Evolutionary conservation across 2,113 vertebrate genomes (phyloP), one percentile per base, ranked within the genome.

Genomic region (Protobothrops flavoviridis): DNA sequence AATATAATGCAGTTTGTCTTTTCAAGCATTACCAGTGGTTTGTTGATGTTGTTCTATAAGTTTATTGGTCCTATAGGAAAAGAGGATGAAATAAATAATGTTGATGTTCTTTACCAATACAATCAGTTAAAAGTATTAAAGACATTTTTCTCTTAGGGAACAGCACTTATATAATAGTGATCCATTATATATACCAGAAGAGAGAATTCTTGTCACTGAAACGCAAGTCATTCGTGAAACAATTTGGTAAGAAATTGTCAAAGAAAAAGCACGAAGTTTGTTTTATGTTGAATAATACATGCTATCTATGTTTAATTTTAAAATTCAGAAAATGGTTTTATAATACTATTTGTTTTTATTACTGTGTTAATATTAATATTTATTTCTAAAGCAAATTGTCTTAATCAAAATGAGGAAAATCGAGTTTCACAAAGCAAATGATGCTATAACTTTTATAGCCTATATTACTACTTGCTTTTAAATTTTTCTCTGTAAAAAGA

Each of bases 191-290:
- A 96, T 99, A 93, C 98, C 98, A 0, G 99, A 99, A 94, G 99
- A 99, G 93, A 99, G 98, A 95, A 98, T 97, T 10, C 97, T 99
- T 92, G 98, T 99, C 95, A 99, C 99, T 0, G 99, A 99, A 97
- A 98, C 98, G 0, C 99, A 99, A 96, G 98, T 99, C 88, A 99
- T 99, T 96, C 97, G 99, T 88, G 99, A 99, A 97, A 99, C 98
- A 0, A 95, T 99, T 64, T 99, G 99, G 99, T 99, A 97, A 98
- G 55, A 91, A 94, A 13, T 26, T 94, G 33, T 7, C 17, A 43
- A 9, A 81, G 6, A 20, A 39, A 81, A 21, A 21, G 17, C 2
- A 0, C 61, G 59, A 64, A 20, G 3, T 91, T 61, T 69, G 48
- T 90, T 0, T 0, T 13, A 5, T 26, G 11, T 52, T 39, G 81